Percentiles rank a stretch among this genome's conserved stretches.
These are phyloP conservation scores for Bhutanitis thaidina DNA, from an alignment of 2,888 invertebrate genomes.

Conservation along the genomic window DNA sequence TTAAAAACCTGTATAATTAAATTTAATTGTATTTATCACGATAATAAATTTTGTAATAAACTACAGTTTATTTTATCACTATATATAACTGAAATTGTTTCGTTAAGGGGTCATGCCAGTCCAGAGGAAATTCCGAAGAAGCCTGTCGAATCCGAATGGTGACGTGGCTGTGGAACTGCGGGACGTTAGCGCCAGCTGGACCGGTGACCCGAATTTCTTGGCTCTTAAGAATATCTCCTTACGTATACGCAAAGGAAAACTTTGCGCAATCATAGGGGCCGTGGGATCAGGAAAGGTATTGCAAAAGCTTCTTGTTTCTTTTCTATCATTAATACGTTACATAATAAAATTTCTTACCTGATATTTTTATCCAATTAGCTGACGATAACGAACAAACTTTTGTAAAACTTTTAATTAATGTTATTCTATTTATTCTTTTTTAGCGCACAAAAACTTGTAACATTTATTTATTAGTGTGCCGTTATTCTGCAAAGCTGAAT, in stretches of 20 bases:
- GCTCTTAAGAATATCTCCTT: conserved; percentile 77
- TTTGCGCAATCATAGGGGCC: conserved; percentile 86
- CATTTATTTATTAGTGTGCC: background rate
- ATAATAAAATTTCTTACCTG: background rate
- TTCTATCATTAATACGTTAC: conserved; percentile 2
- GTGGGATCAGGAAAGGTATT: conserved; percentile 87
- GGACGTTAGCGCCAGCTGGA: conserved; percentile 75
- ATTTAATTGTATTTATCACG: no score
- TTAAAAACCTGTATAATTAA: no score
- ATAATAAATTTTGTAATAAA: background rate
- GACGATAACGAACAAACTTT: background rate
- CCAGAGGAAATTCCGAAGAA: conserved; percentile 38
- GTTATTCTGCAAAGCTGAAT: no score
- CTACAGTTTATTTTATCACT: background rate
- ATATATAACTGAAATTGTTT: background rate
- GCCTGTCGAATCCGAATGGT: conserved; percentile 44
- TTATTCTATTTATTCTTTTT: background rate
- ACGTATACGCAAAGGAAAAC: conserved; percentile 75
- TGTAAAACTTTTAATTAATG: background rate
- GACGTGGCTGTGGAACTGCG: conserved; percentile 54
- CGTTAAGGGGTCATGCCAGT: conserved; percentile 20
- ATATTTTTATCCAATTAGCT: background rate
- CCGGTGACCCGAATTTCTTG: conserved; percentile 66
- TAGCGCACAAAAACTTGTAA: background rate
- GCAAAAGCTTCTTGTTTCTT: background rate